Evolutionary conservation across 2,113 vertebrate species (phyloP).

Genomic region (Gymnogyps californianus): DNA sequence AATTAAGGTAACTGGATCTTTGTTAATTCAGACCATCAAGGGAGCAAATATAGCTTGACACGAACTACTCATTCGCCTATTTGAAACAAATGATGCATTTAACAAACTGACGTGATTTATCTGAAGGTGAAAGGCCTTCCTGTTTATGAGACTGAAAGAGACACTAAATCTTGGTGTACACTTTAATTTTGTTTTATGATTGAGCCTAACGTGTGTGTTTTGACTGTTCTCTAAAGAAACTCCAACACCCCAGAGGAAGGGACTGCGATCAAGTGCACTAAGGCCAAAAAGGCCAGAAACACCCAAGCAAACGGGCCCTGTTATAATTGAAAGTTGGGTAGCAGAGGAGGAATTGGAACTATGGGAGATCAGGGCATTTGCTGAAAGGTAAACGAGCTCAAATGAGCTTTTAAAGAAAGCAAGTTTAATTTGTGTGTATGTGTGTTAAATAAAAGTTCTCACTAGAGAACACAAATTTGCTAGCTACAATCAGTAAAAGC

Average conservation of each 20-base stretch:
- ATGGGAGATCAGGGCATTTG: constrained; percentile 98
- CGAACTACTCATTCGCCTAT: neutral
- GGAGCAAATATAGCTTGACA: neutral
- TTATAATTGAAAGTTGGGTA: constrained; percentile 97
- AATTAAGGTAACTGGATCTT: neutral
- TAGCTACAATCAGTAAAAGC: neutral
- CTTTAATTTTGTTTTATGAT: neutral
- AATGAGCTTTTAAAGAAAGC: neutral
- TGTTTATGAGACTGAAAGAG: neutral
- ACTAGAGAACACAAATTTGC: neutral
- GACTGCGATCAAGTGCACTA: constrained; percentile 91
- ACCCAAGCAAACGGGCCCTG: constrained; percentile 95
- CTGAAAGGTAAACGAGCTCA: constrained; percentile 85
- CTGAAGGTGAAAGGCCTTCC: neutral
- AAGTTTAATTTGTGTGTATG: neutral
- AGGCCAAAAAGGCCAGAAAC: constrained; percentile 96
- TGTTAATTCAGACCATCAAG: neutral
- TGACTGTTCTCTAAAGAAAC: constrained; percentile 81
- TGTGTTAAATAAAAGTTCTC: neutral
- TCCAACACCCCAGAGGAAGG: constrained; percentile 91
- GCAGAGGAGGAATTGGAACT: constrained; percentile 96
- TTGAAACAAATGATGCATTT: neutral
- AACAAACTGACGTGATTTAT: neutral
- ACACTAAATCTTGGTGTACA: neutral
- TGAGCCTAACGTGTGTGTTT: constrained; percentile 33